Base-by-base conservation (phyloP, 2,113 vertebrate species). In the Cephalopholis sonnerati region DNA sequence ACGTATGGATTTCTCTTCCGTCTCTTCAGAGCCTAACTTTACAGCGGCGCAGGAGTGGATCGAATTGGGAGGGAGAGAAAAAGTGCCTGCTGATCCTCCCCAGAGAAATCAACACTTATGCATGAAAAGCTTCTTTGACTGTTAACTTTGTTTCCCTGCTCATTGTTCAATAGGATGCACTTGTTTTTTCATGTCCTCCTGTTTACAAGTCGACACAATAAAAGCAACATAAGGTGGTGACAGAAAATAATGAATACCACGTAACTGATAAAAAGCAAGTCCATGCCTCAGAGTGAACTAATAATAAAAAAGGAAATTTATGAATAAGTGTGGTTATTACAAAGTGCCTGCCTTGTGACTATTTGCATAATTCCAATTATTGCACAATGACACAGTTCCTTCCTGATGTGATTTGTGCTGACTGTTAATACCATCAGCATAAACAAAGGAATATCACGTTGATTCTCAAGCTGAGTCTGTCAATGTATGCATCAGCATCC, bases 311-410 rank as follows among this genome's bases (percentile, higher is more conserved):
- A 90, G 62, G 57, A 92, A 92, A 91, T 86, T 57, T 92, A 84
- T 91, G 87, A 93, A 93, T 89, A 92, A 92, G 79, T 85, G 80
- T 66, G 62, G 84, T 91, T 91, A 91, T 92, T 91, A 91, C 84
- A 88, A 81, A 92, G 88, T 83, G 74, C 71, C 41, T 88, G 82
- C 82, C 79, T 92, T 76, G 91, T 79, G 71, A 90, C 17, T 88
- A 92, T 95, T 95, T 94, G 91, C 92, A 94, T 94, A 94, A 94
- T 94, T 94, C 79, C 92, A 93, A 93, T 93, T 92, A 94, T 91
- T 90, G 86, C 90, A 89, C 89, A 77, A 91, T 93, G 92, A 94
- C 91, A 93, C 87, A 91, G 83, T 93, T 90, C 83, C 91, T 91
- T 90, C 89, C 91, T 91, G 92, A 90, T 92, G 84, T 91, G 89